These are phyloP conservation scores for Cylas formicarius DNA, from an alignment of 1,140 invertebrate genomes.

Conservation along the genomic window DNA sequence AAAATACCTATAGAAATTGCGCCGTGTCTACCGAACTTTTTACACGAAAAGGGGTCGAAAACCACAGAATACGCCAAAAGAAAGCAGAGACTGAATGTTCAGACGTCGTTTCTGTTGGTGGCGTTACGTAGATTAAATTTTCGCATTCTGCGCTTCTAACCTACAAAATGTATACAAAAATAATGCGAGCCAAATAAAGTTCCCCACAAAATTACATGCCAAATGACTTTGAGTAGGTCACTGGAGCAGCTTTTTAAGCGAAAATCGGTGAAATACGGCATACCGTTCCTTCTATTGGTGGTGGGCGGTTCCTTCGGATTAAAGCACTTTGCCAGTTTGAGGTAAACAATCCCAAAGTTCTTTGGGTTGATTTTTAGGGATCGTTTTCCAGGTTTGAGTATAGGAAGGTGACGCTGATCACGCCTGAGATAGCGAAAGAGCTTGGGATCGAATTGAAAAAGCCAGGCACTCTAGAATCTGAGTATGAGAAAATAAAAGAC, in stretches of 20 bases:
- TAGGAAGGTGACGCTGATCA: conserved; percentile 51
- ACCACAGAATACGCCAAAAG: too few species aligned
- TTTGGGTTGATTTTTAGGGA: background rate
- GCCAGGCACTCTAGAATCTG: conserved; percentile 57
- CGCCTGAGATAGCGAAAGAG: conserved; percentile 55
- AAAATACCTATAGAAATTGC: too few species aligned
- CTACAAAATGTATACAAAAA: too few species aligned
- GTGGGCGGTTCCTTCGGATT: conserved; percentile 63
- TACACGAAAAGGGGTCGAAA: too few species aligned
- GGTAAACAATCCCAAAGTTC: conserved; percentile 42
- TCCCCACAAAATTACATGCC: too few species aligned
- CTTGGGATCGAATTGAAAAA: conserved; percentile 59
- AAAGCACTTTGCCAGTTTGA: conserved; percentile 59
- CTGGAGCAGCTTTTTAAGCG: conserved; percentile 24
- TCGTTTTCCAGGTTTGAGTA: conserved; percentile 56
- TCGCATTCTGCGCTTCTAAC: too few species aligned
- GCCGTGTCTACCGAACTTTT: too few species aligned
- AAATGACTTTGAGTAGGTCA: too few species aligned
- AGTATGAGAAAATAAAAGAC: conserved; percentile 63
- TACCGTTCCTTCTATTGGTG: conserved; percentile 61
- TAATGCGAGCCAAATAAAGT: too few species aligned
- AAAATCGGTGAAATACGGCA: conserved; percentile 47
- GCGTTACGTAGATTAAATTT: too few species aligned
- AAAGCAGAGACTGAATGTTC: too few species aligned
- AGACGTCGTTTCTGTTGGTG: too few species aligned